phyloP scores from a whole-genome alignment of 2,113 vertebrate species.

The Upupa epops region DNA sequence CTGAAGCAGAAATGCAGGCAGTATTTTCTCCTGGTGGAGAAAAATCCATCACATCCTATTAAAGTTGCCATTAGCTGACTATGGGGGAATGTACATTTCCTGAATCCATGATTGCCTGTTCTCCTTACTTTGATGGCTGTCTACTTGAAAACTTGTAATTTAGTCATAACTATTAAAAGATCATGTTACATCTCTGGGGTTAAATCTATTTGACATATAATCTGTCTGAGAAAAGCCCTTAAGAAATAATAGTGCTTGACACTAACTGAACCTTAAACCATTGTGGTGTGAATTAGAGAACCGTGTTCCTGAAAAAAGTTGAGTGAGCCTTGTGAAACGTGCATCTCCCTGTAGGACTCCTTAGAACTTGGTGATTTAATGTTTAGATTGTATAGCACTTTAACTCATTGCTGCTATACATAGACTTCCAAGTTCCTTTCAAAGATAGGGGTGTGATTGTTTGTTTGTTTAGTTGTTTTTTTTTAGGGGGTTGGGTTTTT shows the following conservation, averaged over 20 bases:
- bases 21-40: slow-evolving; percentile 65
- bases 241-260: slow-evolving; percentile 24
- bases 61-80: slow-evolving; percentile 64
- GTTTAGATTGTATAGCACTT: background rate
- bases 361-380: background rate
- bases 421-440: background rate
- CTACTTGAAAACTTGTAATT: slow-evolving; percentile 60
- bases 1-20: slow-evolving; percentile 67
- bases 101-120: slow-evolving; percentile 38
- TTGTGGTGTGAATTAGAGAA: background rate
- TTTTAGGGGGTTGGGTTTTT: background rate
- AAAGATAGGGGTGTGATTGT: background rate
- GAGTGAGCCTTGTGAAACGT: background rate
- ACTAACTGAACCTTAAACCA: slow-evolving; percentile 29
- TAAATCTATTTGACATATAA: slow-evolving; percentile 44
- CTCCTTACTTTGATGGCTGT: slow-evolving; percentile 48
- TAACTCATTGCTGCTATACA: background rate
- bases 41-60: slow-evolving; percentile 65
- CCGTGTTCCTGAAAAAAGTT: background rate
- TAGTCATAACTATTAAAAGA: slow-evolving; percentile 51
- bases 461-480: background rate
- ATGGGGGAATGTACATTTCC: slow-evolving; percentile 50
- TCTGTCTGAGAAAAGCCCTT: slow-evolving; percentile 32
- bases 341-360: background rate
- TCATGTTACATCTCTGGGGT: slow-evolving; percentile 42